Percentiles rank a stretch among this genome's conserved stretches.
Conservation (phyloP, 2,888 invertebrate genomes). For the Amblyteles armatorius region DNA sequence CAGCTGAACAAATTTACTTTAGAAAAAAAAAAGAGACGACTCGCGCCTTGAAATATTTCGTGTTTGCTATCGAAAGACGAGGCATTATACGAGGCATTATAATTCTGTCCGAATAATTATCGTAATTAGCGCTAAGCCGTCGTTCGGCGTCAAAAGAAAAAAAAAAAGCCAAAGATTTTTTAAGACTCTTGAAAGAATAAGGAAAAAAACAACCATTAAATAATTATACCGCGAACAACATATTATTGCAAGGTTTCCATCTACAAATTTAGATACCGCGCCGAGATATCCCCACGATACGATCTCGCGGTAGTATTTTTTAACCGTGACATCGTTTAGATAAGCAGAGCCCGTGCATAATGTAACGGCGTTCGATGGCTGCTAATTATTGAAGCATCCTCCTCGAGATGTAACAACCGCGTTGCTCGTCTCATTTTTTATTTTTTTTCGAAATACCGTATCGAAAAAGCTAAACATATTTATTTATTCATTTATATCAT, state of each 20-base stretch:
- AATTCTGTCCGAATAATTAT: constrained; percentile 41
- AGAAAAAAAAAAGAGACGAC: constrained; percentile 3
- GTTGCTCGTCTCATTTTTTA: neutral
- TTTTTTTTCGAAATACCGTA: neutral
- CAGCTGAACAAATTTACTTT: constrained; percentile 47
- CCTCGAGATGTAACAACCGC: neutral
- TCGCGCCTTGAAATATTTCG: constrained; percentile 2
- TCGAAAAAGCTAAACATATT: neutral
- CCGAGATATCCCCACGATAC: neutral
- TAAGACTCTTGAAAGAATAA: neutral
- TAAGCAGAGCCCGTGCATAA: constrained; percentile 2
- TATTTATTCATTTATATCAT: too few species aligned
- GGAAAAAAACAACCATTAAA: neutral
- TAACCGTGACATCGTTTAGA: constrained; percentile 14
- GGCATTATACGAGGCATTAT: constrained; percentile 34
- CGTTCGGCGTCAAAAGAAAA: neutral
- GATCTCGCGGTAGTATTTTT: neutral
- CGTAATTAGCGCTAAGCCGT: neutral
- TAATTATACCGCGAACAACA: neutral
- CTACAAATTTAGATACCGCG: neutral
- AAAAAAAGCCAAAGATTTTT: constrained; percentile 4
- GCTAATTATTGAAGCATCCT: neutral
- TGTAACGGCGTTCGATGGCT: constrained; percentile 7
- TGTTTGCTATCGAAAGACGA: constrained; percentile 21
- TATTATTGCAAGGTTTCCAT: constrained; percentile 3